Evolutionary conservation across 2,113 vertebrate species (phyloP), one percentile per base, ranked within the genome.

Genomic region (Amia ocellicauda): DNA sequence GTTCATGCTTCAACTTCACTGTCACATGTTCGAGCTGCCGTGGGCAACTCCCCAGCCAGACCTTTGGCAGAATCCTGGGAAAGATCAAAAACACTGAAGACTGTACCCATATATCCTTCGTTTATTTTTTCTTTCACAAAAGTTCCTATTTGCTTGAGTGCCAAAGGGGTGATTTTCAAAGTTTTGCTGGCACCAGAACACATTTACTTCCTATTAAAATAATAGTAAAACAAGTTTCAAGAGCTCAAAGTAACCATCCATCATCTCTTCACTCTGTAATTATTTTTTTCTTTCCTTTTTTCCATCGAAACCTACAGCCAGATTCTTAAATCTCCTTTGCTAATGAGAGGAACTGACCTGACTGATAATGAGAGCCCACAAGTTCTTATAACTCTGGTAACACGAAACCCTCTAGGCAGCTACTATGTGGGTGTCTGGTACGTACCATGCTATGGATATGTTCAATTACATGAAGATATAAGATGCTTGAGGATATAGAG

Each of bases 21-120:
- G 92, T 97, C 69, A 99, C 88, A 0, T 99, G 96, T 67, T 98
- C 95, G 71, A 92, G 74, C 62, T 93, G 93, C 47, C 94, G 93
- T 67, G 97, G 97, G 63, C 97, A 98, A 76, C 95, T 98, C 64
- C 96, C 97, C 69, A 99, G 82, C 94, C 93, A 99, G 69, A 98
- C 78, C 56, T 89, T 90, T 1, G 94, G 94, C 28, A 98, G 84
- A 72, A 99, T 92, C 83, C 97, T 99, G 74, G 13, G n/a, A 55
- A 43, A 28, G 64, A 77, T 59, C 45, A 16, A 47, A 47, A n/a
- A 3, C 45, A 2, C 3, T 47, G 13, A 47, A 17, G 45, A 47
- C 14, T 47, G 9, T 14, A 17, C 4, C 10, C 43, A 47, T n/a
- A 36, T 36, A 1, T 36, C 19, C n/a, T 28, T 27, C 31, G 20